Percentiles rank a stretch among this genome's conserved stretches.
Evolutionary conservation across 2,113 vertebrate species (phyloP).

Genomic region (Jacana jacana): DNA sequence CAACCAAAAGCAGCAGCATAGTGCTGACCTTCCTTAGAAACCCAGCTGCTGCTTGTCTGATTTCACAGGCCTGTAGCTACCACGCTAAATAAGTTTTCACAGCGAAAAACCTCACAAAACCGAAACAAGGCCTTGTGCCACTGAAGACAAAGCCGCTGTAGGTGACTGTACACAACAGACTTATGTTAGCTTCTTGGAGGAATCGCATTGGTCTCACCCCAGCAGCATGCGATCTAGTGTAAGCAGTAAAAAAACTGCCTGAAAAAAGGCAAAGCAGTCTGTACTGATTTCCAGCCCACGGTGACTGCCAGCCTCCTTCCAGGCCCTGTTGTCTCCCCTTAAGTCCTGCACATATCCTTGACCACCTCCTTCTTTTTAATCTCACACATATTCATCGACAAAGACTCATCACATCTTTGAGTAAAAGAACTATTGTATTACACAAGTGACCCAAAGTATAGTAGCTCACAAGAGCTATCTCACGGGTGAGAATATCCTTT

Average conservation of each 20-base stretch:
- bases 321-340: not conserved
- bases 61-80: not conserved
- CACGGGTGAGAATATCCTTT: not conserved
- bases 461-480: not conserved
- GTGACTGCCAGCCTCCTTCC: not conserved
- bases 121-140: not conserved
- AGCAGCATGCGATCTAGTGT: not conserved
- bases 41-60: not conserved
- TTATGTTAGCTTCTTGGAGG: accelerated
- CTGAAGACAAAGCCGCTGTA: not conserved
- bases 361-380: not conserved
- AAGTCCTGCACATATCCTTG: not conserved
- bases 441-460: not conserved
- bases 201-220: not conserved
- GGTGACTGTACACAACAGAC: not conserved
- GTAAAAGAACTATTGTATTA: not conserved
- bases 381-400: not conserved
- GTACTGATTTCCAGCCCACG: not conserved
- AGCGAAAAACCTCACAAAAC: not conserved
- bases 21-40: not conserved
- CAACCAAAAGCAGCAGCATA: not conserved
- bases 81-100: not conserved
- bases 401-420: not conserved
- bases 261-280: not conserved
- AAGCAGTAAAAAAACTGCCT: not conserved